These are phyloP conservation scores for Tetheella fluctuosa DNA, from an alignment of 2,888 invertebrate species.

Conservation along the genomic window DNA sequence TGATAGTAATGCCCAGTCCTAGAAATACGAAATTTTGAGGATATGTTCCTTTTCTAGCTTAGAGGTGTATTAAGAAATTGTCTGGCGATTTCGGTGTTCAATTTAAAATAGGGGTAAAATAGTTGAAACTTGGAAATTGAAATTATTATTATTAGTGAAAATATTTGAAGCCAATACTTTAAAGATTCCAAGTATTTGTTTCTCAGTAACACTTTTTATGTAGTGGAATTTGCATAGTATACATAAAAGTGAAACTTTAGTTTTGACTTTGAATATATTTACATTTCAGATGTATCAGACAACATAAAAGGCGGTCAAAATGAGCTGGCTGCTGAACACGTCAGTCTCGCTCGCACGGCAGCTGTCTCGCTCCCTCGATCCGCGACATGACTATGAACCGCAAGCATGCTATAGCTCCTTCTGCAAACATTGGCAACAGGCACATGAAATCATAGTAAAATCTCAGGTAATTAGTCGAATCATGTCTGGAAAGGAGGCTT, in stretches of 20 bases:
- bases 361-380: slow-evolving; percentile 85
- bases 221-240: background rate
- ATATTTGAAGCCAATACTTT: background rate
- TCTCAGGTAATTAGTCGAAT: slow-evolving; percentile 87
- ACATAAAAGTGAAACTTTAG: slow-evolving; percentile 2
- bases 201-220: background rate
- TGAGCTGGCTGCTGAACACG: slow-evolving; percentile 89
- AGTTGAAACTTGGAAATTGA: no score
- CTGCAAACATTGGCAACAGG: slow-evolving; percentile 97
- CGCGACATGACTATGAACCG: slow-evolving; percentile 91
- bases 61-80: no score
- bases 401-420: slow-evolving; percentile 97
- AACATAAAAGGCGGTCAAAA: slow-evolving; percentile 53
- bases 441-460: slow-evolving; percentile 91
- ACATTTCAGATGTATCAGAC: slow-evolving; percentile 48
- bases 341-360: slow-evolving; percentile 85
- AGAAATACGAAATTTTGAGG: no score
- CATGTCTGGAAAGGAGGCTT: no score
- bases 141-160: background rate
- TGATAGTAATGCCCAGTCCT: no score
- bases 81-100: no score
- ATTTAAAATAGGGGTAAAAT: no score
- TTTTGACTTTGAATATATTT: background rate
- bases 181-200: background rate
- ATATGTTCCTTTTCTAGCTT: no score